A percentile compares a stretch with the other conserved stretches of the same genome.
These are phyloP conservation scores for Antechinus flavipes DNA, from an alignment of 2,113 vertebrate species.

Conservation along the genomic window DNA sequence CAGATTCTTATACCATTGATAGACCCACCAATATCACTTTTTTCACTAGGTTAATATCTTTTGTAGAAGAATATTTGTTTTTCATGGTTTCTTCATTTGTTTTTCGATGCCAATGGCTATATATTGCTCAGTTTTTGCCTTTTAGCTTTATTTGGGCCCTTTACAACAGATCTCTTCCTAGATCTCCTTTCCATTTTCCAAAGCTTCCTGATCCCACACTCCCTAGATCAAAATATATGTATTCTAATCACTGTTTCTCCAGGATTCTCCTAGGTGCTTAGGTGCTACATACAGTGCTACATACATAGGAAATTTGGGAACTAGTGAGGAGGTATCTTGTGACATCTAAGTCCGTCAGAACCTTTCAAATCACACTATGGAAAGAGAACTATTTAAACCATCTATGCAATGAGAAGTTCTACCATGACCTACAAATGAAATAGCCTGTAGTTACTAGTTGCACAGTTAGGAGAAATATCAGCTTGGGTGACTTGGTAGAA, in stretches of 20 bases:
- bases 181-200: not conserved
- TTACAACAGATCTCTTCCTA: not conserved
- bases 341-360: not conserved
- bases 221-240: not conserved
- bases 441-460: not conserved
- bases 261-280: not conserved
- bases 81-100: not conserved
- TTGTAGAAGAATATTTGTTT: not conserved
- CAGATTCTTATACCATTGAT: not conserved
- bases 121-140: not conserved
- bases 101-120: not conserved
- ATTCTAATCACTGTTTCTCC: not conserved
- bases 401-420: not conserved
- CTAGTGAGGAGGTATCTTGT: not conserved
- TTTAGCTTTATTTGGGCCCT: not conserved
- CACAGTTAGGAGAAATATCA: not conserved
- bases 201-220: not conserved
- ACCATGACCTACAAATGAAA: not conserved
- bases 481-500: not conserved
- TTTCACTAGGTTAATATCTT: not conserved
- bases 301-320: not conserved
- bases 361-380: not conserved
- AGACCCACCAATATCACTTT: not conserved
- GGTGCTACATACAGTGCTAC: not conserved
- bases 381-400: not conserved